These are phyloP conservation scores for Nomada fabriciana DNA, from an alignment of 2,888 invertebrate genomes.

Conservation along the genomic window DNA sequence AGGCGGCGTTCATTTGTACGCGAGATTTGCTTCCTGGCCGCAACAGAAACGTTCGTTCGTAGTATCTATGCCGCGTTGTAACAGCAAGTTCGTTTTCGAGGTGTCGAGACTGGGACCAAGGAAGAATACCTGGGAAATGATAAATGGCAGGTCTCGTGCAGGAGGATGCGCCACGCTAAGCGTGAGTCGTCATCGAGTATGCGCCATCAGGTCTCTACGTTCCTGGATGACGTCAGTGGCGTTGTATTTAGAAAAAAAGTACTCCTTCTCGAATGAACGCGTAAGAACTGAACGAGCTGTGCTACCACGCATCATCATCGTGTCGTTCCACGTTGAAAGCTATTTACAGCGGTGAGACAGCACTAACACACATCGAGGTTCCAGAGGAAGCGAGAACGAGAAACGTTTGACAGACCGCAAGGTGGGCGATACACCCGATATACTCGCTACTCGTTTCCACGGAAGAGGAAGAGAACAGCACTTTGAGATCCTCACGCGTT, in stretches of 20 bases:
- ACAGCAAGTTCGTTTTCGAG: conserved; percentile 50
- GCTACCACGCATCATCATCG: conserved; percentile 27
- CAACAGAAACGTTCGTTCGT: no score
- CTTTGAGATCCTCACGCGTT: conserved; percentile 55
- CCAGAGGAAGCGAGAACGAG: conserved; percentile 18
- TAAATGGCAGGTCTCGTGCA: conserved; percentile 77
- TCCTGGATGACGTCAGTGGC: conserved; percentile 65
- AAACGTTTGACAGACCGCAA: not conserved
- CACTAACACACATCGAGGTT: conserved; percentile 30
- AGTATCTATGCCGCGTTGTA: no score
- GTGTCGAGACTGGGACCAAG: conserved; percentile 54
- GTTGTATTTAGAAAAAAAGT: conserved; percentile 30
- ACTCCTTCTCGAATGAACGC: conserved; percentile 59
- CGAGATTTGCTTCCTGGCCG: no score
- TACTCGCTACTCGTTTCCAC: not conserved
- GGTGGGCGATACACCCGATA: not conserved
- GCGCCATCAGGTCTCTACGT: conserved; percentile 71
- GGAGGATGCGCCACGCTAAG: conserved; percentile 70
- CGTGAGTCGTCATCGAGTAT: conserved; percentile 65
- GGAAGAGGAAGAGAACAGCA: conserved; percentile 14
- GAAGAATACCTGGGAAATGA: conserved; percentile 55
- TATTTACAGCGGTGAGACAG: conserved; percentile 57
- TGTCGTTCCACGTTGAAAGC: conserved; percentile 46
- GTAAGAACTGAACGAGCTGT: conserved; percentile 43
- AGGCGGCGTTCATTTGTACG: no score